Conservation (phyloP, 1,140 invertebrate species). For the Leucophenga varia region DNA sequence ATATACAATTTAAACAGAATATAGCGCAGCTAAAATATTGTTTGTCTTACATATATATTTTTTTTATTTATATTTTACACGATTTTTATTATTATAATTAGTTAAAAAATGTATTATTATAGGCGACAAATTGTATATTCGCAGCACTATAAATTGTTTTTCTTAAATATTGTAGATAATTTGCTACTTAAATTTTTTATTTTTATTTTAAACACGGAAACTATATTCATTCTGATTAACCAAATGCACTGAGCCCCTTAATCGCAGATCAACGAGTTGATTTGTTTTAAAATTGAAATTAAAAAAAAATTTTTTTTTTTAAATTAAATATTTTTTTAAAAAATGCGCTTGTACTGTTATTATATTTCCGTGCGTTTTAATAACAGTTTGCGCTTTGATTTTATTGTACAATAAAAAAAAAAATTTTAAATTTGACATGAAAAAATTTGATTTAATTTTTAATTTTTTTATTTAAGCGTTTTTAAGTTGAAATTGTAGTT, state of each 20-base stretch:
- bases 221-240: slow-evolving; percentile 41
- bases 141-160: no score
- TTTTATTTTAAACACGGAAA: slow-evolving; percentile 38
- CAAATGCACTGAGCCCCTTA: slow-evolving; percentile 49
- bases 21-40: no score
- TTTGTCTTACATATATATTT: no score
- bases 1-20: no score
- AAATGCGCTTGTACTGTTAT: not conserved
- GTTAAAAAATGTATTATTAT: no score
- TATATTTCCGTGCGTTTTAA: not conserved
- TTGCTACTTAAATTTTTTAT: no score
- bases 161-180: no score
- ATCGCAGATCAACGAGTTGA: slow-evolving; percentile 43
- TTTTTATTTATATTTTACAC: no score
- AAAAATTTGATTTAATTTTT: slow-evolving; percentile 39
- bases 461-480: slow-evolving; percentile 42
- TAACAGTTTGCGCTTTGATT: not conserved
- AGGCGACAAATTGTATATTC: no score
- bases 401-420: slow-evolving; percentile 27
- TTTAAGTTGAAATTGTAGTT: slow-evolving; percentile 52
- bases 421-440: slow-evolving; percentile 48
- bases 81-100: no score
- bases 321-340: slow-evolving; percentile 4
- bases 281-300: slow-evolving; percentile 16
- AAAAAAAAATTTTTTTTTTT: slow-evolving; percentile 3